Base-by-base conservation (phyloP, 2,888 invertebrate genomes). In the Caenorhabditis sulstoni region DNA sequence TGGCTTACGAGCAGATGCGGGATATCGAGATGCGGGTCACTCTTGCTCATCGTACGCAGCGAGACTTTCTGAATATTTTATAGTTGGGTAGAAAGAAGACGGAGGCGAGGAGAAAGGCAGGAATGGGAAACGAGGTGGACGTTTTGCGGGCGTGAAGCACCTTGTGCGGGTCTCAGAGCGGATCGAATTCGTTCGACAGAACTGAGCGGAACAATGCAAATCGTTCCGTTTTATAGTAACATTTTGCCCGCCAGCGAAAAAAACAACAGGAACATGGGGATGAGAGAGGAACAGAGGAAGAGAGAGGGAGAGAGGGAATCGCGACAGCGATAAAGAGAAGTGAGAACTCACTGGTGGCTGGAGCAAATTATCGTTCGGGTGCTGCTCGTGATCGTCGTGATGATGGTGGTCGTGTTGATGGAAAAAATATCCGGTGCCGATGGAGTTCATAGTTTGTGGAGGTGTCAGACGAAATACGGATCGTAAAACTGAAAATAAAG, bases 21-120 rank as follows among this genome's bases (percentile, higher is more conserved):
- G 45, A 81, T 81, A 65, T 82, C 82, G 39, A 84, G 61, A 53
- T 84, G 82, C 11, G 84, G 84, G 55, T 84, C 84, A 41, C 78
- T 78, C 35, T 81, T 82, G 75, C 79, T 79, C 79, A 81, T 75
- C 23, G 84, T 81, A 22, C 84, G 78, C 14, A 84, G 75, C 39
- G 61, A 67, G 59, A 84, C 53, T 67, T 78, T 64, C 79, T 74
- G 78, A 44, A 78, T 55, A 55, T 50, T 68, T 23, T 7, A 61
- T 52, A 41, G 22, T 35, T 53, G n/a, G 37, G 35, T 44, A 55
- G 29, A 23, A 11, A 52, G 44, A 18, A 20, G 23, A 45, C 8
- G 23, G 11, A 14, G 20, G 29, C 35, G 35, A 16, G 50, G 37
- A 41, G 39, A 22, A 35, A 20, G 59, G 52, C 23, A 59, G 3